phyloP scores from a whole-genome alignment of 53 echinoderm and acorn worm genomes.

The Hippasteria phrygiana region DNA sequence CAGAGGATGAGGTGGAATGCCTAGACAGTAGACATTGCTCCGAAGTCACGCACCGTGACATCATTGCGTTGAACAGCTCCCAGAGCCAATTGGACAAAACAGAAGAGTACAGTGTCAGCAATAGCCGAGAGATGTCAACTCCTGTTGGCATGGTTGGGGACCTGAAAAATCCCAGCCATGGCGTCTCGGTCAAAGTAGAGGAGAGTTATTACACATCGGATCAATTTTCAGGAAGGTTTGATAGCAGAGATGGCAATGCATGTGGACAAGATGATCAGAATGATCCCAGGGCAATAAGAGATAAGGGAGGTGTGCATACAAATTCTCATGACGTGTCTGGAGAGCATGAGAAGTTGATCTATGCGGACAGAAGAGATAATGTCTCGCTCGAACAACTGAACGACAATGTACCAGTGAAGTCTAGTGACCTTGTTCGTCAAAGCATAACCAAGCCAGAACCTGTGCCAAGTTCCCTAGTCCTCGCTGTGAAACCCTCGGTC shows the following conservation, averaged over 20 bases:
- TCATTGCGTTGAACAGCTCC: slow-evolving; percentile 15
- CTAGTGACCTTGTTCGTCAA: too few species aligned
- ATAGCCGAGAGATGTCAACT: slow-evolving; percentile 1
- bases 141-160: not conserved
- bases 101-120: slow-evolving; percentile 27
- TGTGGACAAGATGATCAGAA: not conserved
- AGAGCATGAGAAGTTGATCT: too few species aligned
- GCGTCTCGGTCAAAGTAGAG: not conserved
- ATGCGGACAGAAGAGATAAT: too few species aligned
- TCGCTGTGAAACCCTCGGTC: too few species aligned
- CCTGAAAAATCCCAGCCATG: not conserved
- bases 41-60: not conserved
- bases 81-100: slow-evolving; percentile 19
- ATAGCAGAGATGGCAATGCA: not conserved
- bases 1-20: not conserved
- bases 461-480: too few species aligned
- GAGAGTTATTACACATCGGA: not conserved
- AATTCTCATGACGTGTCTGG: too few species aligned
- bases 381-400: too few species aligned
- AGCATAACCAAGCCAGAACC: too few species aligned
- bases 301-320: not conserved
- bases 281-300: not conserved
- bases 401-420: too few species aligned
- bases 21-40: not conserved
- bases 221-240: too few species aligned